Evolutionary conservation across 1,140 invertebrate species (phyloP), one percentile per base, ranked within the genome.

Genomic region (Caenorhabditis tropicalis): DNA sequence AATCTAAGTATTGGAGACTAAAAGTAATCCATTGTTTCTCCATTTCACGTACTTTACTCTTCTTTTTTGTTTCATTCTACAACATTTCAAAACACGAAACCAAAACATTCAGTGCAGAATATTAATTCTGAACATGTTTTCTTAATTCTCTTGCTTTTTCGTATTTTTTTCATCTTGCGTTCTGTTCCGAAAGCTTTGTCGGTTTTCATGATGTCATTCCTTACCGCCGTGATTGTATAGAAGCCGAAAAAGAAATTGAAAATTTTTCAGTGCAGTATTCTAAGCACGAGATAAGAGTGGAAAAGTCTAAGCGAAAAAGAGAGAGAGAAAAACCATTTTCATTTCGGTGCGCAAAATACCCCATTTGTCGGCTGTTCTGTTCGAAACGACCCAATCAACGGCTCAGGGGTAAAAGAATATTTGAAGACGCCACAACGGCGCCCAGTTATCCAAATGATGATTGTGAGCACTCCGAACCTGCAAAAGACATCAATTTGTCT

Each of bases 371-470:
- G 33, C 36, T 74, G 36, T 43, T 43, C 36, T 74, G 36, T 43
- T 43, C 65, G 16, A 27, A 74, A 74, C 65, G 65, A 74, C 65
- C 65, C 29, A 74, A 74, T 74, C 36, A 74, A 74, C 65, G 65
- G 36, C 65, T 27, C 65, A 74, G 19, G 65, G 36, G 19, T 65
- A 36, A 74, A 65, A 74, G 36, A 46, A 74, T 74, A 74, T 74
- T 74, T 43, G 36, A n/a, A 21, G 29, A 74, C 65, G 36, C 36
- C 36, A 74, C 7, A 46, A 31, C n/a, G 65, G 65, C 65, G 65
- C n/a, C n/a, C 36, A 74, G 12, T 36, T 6, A 46, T 74, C 36
- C 65, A 43, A 46, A 74, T 74, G 36, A 74, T 74, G 65, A 74
- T 74, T 46, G 65, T 74, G 36, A 43, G 65, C 65, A 74, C 65